Evolutionary conservation across 1,140 invertebrate species (phyloP).

Genomic region (Pachyrhynchus sulphureomaculatus): DNA sequence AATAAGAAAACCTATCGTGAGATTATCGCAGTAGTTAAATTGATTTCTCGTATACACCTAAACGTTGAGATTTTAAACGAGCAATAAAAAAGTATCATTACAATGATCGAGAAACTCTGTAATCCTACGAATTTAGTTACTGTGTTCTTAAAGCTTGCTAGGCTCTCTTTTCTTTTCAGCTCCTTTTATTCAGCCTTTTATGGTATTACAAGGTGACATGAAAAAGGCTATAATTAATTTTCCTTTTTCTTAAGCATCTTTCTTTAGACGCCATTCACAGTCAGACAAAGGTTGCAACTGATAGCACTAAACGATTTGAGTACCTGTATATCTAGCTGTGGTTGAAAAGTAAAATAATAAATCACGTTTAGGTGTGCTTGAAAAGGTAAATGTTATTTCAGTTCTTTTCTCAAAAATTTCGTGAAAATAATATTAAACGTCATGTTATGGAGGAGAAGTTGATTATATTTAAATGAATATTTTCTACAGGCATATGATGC

Average conservation of each 20-base stretch:
- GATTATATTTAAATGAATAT: no score
- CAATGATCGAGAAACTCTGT: conserved; percentile 16
- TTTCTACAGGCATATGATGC: no score
- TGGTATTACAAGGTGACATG: conserved; percentile 13
- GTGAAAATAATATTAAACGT: no score
- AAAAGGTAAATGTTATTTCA: no score
- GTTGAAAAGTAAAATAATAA: conserved; percentile 7
- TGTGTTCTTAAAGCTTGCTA: conserved; percentile 1
- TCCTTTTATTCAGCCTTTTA: conserved; percentile 18
- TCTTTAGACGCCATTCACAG: conserved; percentile 1
- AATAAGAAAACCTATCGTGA: no score
- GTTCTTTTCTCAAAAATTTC: no score
- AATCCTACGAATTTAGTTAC: conserved; percentile 22
- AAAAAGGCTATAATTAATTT: conserved; percentile 27
- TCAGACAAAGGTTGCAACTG: conserved; percentile 13
- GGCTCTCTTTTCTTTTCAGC: conserved; percentile 12
- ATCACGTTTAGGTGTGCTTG: conserved; percentile 6
- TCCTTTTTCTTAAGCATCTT: conserved; percentile 17
- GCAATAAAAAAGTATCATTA: conserved; percentile 5
- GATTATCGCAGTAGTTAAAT: no score
- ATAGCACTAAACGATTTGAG: conserved; percentile 14
- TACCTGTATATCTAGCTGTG: conserved; percentile 8
- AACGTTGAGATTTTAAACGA: no score
- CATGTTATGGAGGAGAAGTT: no score
- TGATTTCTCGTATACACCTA: no score